Conservation (phyloP, 2,888 invertebrate species). For the Pemphredon lugubris region DNA sequence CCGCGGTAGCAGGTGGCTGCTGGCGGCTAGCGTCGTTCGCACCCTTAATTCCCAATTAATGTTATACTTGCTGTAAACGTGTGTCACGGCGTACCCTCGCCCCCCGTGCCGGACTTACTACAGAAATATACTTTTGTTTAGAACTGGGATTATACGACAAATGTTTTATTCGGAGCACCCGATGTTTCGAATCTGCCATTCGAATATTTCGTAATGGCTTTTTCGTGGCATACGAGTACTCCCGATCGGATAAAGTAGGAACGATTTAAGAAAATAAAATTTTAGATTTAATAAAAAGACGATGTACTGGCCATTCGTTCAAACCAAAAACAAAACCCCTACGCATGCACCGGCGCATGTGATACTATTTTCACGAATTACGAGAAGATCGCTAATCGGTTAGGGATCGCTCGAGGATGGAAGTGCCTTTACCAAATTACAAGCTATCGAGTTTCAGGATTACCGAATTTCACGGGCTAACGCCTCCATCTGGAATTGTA, state of each 20-base stretch:
- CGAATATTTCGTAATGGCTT: too few relatives aligned
- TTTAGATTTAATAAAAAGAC: too few relatives aligned
- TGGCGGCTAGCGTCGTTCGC: conserved; percentile 73
- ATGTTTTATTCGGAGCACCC: too few relatives aligned
- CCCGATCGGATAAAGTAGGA: too few relatives aligned
- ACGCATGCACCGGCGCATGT: too few relatives aligned
- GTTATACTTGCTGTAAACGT: conserved; percentile 61
- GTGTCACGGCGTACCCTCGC: conserved; percentile 6
- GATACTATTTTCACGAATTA: background rate
- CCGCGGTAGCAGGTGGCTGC: conserved; percentile 78
- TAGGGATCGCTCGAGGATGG: conserved; percentile 18
- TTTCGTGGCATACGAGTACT: too few relatives aligned
- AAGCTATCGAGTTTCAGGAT: conserved; percentile 60
- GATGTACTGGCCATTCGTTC: too few relatives aligned
- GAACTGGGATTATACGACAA: too few relatives aligned
- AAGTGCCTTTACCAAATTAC: conserved; percentile 42
- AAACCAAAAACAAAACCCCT: too few relatives aligned
- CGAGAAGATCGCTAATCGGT: conserved; percentile 11
- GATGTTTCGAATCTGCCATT: too few relatives aligned
- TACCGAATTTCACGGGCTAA: conserved; percentile 73
- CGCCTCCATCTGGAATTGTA: conserved; percentile 69
- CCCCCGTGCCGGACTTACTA: background rate
- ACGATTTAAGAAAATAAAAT: too few relatives aligned
- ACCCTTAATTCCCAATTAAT: conserved; percentile 81
- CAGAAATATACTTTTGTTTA: too few relatives aligned